Base-by-base conservation (phyloP, 2,797 vertebrate genomes). In the Ctenopoma kingsleyae region DNA sequence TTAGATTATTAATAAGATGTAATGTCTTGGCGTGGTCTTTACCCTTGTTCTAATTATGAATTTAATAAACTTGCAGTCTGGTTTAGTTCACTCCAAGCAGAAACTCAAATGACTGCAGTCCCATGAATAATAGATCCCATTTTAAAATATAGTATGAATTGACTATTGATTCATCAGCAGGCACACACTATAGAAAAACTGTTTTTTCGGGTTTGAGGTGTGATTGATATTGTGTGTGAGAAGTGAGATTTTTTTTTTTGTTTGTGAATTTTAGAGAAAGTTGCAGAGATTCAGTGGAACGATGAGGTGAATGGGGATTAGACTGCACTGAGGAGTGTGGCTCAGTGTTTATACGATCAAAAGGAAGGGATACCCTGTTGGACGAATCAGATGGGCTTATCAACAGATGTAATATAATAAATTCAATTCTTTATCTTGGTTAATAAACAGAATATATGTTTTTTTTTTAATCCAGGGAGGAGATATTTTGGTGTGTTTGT, bases 381-480 rank as follows among this genome's bases (percentile, higher is more conserved):
- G 83, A 86, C 75, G 62, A 81, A 91, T 82, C 61, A 71, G 72
- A 83, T 64, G 58, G 32, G 74, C 69, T 85, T 84, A 85, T 88
- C 55, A 67, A 59, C 55, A 59, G 70, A 77, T 38, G 5, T 67
- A 66, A 47, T 58, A 69, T 71, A 77, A 88, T 78, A 67, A 20
- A 85, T 85, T 85, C 71, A 82, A 80, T 87, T 85, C 75, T 47
- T 57, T 71, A 23, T 50, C 43, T 38, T 79, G 76, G 70, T 82
- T 83, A 64, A 62, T 61, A 80, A 83, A 82, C 68, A 65, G 71
- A 90, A 80, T 81, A 75, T 80, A 67, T 81, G 59, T 77, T 80
- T 82, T 81, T 82, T 70, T 27, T 27, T 27, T 9, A 84, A 83
- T 75, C 66, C 71, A 50, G 56, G 38, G 54, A 49, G 41, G 59